A percentile compares a stretch with the other conserved stretches of the same genome.
Evolutionary conservation across 2,113 vertebrate species (phyloP).

Genomic region (Megatriorchis doriae): DNA sequence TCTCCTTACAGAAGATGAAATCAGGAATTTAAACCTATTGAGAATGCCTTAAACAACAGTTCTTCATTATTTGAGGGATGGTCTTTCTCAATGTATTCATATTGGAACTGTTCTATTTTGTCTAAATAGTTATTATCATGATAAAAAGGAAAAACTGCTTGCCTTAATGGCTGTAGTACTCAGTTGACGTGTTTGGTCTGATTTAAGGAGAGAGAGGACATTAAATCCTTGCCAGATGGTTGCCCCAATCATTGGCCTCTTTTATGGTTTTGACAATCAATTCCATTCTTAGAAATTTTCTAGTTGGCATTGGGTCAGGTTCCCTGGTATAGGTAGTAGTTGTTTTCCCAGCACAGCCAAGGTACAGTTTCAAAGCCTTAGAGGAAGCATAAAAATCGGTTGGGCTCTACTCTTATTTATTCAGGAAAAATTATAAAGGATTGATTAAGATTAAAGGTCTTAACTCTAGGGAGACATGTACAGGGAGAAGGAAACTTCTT

Average conservation of each 20-base stretch:
- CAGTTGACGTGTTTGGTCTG: not conserved
- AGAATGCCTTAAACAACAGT: not conserved
- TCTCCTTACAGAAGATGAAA: not conserved
- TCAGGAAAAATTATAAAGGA: not conserved
- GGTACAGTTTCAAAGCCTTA: not conserved
- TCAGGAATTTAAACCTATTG: not conserved
- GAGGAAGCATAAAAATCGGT: not conserved
- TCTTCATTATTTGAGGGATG: not conserved
- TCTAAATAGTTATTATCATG: not conserved
- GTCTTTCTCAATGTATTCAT: not conserved
- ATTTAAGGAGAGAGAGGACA: not conserved
- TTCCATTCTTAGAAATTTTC: not conserved
- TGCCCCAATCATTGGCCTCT: not conserved
- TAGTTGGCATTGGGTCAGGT: not conserved
- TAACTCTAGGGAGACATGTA: not conserved
- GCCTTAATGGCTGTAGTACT: not conserved
- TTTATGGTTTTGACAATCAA: not conserved
- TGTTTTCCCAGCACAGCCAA: not conserved
- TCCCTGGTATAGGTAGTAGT: not conserved
- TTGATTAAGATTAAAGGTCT: not conserved
- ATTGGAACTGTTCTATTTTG: not conserved
- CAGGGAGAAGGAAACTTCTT: not conserved
- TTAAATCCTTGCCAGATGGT: not conserved
- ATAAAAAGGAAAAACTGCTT: not conserved
- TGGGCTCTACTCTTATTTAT: not conserved